phyloP scores from a whole-genome alignment of 2,797 vertebrate species.

The Loriculus beryllinus region DNA sequence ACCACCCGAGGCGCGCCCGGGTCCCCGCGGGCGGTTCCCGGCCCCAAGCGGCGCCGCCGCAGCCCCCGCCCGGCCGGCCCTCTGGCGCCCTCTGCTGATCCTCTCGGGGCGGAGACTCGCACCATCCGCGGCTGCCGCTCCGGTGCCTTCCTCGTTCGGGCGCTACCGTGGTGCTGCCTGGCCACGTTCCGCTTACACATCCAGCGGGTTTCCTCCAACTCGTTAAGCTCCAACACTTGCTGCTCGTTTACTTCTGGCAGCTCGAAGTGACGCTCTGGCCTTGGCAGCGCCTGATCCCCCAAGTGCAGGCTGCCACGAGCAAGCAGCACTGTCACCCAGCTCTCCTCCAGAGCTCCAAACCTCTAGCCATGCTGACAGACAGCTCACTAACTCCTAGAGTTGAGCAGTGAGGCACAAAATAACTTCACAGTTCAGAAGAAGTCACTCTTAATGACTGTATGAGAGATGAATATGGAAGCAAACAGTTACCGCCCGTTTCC shows the following conservation, averaged over 20 bases:
- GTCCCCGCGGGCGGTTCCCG: not conserved
- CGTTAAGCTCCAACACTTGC: rapidly evolving
- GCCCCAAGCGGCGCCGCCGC: not conserved
- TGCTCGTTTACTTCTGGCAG: rapidly evolving
- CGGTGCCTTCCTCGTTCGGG: rapidly evolving
- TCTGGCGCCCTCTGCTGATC: constrained; percentile 12
- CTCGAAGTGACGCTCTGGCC: not conserved
- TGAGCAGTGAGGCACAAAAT: not conserved
- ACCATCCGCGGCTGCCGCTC: no score
- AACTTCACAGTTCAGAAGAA: not conserved
- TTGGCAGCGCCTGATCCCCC: not conserved
- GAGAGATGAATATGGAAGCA: not conserved
- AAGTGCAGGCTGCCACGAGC: not conserved
- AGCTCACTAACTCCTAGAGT: not conserved
- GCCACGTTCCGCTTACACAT: rapidly evolving
- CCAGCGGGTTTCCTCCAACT: rapidly evolving
- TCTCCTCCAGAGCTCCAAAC: not conserved
- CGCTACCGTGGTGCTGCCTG: rapidly evolving
- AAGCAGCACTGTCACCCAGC: rapidly evolving
- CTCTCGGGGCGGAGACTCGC: not conserved
- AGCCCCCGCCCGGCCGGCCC: not conserved
- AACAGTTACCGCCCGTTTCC: not conserved
- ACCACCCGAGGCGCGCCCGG: no score
- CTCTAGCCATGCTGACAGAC: rapidly evolving
- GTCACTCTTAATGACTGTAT: not conserved